A percentile compares a stretch with the other conserved stretches of the same genome.
Conservation (phyloP, 2,888 invertebrate genomes). For the Dasysyrphus tricinctus region DNA sequence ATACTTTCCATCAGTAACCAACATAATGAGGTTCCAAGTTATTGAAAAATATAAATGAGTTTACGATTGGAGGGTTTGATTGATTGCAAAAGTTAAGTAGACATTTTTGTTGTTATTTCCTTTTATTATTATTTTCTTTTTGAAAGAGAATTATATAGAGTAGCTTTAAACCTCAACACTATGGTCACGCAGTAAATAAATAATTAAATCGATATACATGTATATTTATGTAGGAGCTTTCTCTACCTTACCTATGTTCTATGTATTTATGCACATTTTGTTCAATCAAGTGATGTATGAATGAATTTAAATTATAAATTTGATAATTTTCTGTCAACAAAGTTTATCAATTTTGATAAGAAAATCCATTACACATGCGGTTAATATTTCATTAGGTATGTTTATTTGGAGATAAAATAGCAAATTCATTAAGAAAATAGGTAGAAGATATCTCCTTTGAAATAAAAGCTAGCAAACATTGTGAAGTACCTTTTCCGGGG, state of each 20-base stretch:
- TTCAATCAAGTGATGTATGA: constrained; percentile 46
- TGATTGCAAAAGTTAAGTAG: constrained; percentile 48
- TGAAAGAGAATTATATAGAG: neutral
- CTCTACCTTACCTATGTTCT: no score
- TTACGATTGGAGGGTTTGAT: constrained; percentile 61
- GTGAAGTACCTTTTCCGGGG: no score
- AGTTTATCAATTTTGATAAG: neutral
- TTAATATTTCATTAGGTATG: no score
- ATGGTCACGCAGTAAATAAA: neutral
- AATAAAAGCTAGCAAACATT: no score
- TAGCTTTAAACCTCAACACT: neutral
- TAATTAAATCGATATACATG: constrained; percentile 43
- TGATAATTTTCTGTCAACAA: constrained; percentile 31
- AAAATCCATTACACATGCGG: neutral
- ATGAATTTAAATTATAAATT: constrained; percentile 57
- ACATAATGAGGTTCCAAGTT: constrained; percentile 64
- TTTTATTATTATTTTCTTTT: neutral
- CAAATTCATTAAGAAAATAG: no score
- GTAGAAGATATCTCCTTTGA: no score
- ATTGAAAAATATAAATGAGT: constrained; percentile 65
- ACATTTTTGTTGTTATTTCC: constrained; percentile 10
- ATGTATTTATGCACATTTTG: no score
- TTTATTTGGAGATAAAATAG: no score
- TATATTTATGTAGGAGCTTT: no score
- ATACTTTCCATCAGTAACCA: neutral